These are phyloP conservation scores for Hybos culiciformis DNA, from an alignment of 2,888 invertebrate genomes.

Conservation along the genomic window DNA sequence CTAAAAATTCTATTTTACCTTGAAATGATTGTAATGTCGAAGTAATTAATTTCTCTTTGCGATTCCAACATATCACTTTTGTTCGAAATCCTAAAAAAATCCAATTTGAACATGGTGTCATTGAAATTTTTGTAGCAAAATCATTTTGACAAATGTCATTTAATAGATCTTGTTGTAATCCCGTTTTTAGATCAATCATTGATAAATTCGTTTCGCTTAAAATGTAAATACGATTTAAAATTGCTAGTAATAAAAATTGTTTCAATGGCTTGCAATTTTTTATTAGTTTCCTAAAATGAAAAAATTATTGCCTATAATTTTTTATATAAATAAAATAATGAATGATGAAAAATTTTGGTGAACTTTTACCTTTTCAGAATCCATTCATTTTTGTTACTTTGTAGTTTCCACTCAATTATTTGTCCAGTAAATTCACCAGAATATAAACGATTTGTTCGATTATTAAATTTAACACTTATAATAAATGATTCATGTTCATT, in stretches of 20 bases:
- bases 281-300: not conserved
- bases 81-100: not conserved
- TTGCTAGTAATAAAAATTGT: not conserved
- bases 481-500: not conserved
- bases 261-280: not conserved
- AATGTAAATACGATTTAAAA: not conserved
- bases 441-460: not conserved
- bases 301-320: not conserved
- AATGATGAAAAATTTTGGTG: too few species aligned
- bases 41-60: not conserved
- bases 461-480: not conserved
- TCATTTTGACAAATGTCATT: not conserved
- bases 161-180: not conserved
- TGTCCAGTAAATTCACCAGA: not conserved
- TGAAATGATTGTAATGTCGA: not conserved
- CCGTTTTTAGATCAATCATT: not conserved
- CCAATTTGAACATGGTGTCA: not conserved
- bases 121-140: not conserved
- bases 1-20: not conserved
- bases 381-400: not conserved
- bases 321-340: too few species aligned
- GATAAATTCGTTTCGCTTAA: not conserved
- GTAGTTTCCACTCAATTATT: not conserved
- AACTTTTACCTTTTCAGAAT: not conserved
- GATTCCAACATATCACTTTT: not conserved